These are phyloP conservation scores for Gadus chalcogrammus DNA, from an alignment of 2,113 vertebrate species.

Conservation along the genomic window DNA sequence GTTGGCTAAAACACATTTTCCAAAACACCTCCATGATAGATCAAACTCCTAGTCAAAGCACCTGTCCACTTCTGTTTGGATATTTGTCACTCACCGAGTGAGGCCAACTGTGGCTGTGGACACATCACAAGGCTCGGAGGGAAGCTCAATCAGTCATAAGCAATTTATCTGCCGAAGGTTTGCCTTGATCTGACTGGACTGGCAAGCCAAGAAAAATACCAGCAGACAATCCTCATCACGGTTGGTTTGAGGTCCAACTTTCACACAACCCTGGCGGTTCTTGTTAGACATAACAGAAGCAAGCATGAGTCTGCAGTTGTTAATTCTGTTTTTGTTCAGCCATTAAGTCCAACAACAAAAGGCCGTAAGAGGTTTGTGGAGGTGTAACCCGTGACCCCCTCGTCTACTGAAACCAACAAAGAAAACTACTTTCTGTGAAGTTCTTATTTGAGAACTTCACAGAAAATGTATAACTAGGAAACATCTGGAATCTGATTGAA, in stretches of 20 bases:
- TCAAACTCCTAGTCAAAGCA: too few relatives aligned
- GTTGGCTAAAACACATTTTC: slow-evolving; percentile 27
- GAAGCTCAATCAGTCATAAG: slow-evolving; percentile 32
- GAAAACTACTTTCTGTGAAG: neutral
- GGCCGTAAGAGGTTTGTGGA: slow-evolving; percentile 12
- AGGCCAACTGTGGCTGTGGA: slow-evolving; percentile 27
- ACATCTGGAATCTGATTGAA: too few relatives aligned
- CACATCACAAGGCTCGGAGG: slow-evolving; percentile 52
- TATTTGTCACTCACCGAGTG: slow-evolving; percentile 26
- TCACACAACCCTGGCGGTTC: slow-evolving; percentile 43
- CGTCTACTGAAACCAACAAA: neutral
- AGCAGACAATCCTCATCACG: slow-evolving; percentile 65
- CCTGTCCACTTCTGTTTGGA: neutral
- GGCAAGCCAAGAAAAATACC: slow-evolving; percentile 65
- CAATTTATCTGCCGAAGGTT: slow-evolving; percentile 36
- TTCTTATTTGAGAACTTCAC: too few relatives aligned
- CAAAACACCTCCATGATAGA: neutral
- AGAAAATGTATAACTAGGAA: too few relatives aligned
- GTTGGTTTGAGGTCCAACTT: slow-evolving; percentile 61
- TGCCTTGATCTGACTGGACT: slow-evolving; percentile 56
- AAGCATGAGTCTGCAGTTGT: slow-evolving; percentile 53
- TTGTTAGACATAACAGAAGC: slow-evolving; percentile 50
- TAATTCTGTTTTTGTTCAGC: slow-evolving; percentile 65
- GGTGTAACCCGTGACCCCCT: slow-evolving; percentile 23
- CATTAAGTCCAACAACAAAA: slow-evolving; percentile 53